Conservation (phyloP, 1,140 invertebrate genomes). For the Drepana arcuata region DNA sequence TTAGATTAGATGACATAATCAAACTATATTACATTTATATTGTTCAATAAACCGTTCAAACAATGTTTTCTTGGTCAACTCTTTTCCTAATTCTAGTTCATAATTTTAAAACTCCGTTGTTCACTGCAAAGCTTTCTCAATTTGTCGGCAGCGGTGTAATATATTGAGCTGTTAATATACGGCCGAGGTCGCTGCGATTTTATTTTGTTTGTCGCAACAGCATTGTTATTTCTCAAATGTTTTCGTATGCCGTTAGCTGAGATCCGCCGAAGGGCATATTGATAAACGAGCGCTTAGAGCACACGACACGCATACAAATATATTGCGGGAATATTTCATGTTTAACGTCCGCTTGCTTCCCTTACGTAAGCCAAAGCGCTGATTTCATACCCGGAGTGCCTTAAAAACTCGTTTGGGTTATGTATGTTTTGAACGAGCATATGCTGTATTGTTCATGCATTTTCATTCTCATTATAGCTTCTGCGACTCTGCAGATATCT, state of each 20-base stretch:
- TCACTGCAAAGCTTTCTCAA: background rate
- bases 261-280: constrained; percentile 35
- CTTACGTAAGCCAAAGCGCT: constrained; percentile 10
- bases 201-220: constrained; percentile 11
- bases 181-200: constrained; percentile 2
- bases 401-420: no score
- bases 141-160: no score
- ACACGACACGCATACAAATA: constrained; percentile 45
- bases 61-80: no score
- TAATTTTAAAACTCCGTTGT: background rate
- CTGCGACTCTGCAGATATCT: no score
- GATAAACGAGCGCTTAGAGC: constrained; percentile 39
- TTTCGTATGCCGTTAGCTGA: constrained; percentile 19
- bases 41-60: no score
- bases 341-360: constrained; percentile 25
- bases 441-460: no score
- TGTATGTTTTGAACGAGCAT: no score
- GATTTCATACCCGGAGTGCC: no score
- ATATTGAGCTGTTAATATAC: no score
- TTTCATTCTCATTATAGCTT: no score
- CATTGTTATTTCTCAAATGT: constrained; percentile 26
- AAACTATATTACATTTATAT: no score
- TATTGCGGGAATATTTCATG: constrained; percentile 37
- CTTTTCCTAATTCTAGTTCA: background rate
- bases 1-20: no score